phyloP scores from a whole-genome alignment of 2,797 vertebrate species.

The Erithacus rubecula region DNA sequence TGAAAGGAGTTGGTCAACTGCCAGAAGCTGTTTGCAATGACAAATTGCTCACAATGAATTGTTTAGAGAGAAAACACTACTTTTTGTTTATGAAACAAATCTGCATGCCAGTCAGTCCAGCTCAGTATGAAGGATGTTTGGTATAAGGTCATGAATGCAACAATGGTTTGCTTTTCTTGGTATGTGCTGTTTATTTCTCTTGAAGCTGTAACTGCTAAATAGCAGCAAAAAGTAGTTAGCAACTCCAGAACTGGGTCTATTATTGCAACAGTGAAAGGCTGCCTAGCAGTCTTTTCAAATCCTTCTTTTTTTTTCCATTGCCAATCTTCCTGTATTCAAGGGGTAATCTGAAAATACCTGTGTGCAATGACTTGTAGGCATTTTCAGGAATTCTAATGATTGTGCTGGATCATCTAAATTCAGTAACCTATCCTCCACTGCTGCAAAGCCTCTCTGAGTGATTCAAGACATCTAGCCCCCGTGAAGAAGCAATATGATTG shows the following conservation, averaged over 20 bases:
- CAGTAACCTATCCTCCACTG: neutral
- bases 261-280: neutral
- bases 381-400: constrained; percentile 23
- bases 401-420: constrained; percentile 14
- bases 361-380: neutral
- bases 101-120: constrained; percentile 42
- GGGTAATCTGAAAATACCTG: constrained; percentile 12
- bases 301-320: neutral
- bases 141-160: constrained; percentile 19
- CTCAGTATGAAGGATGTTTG: constrained; percentile 30
- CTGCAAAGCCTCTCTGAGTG: neutral
- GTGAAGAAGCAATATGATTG: neutral
- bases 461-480: neutral
- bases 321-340: neutral
- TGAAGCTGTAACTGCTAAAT: neutral
- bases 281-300: neutral
- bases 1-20: constrained; percentile 67
- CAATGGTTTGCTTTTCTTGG: constrained; percentile 20
- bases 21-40: constrained; percentile 68
- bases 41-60: constrained; percentile 67
- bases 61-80: constrained; percentile 72
- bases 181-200: constrained; percentile 17
- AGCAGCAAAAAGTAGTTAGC: neutral
- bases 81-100: constrained; percentile 71
- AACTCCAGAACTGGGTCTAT: neutral